Base-by-base conservation (phyloP, 2,888 invertebrate species). In the Nephrotoma guestfalica region DNA sequence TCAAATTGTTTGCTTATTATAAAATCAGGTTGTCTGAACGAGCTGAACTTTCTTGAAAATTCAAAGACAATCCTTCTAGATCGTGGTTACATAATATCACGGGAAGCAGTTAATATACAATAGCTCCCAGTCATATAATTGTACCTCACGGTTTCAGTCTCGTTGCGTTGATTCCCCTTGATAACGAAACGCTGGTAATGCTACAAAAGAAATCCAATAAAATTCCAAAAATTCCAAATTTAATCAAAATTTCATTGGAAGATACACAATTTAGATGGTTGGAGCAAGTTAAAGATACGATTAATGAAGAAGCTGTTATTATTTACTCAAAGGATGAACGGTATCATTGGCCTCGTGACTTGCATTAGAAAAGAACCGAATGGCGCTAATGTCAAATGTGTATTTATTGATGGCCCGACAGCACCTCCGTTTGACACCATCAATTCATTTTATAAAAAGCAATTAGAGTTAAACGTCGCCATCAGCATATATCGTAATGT, bases 271-370 rank as follows among this genome's bases (percentile, higher is more conserved):
- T 90, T 30, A 87, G 89, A 4, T 92, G 92, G 92, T 87, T 92
- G 6, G 87, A 88, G 5, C 87, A 89, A 47, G 88, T 90, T 2
- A 90, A 91, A 87, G 86, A 89, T 6, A 89, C 89, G 0, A 87
- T 91, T 0, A 86, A 87, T 30, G 90, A 89, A 86, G 89, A 88
- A 11, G 87, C 89, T 0, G 42, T 42, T 9, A 89, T 95, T 0
- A 92, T 96, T 0, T 90, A 96, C 18, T 92, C 94, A 0, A 94
- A 95, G 90, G 93, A 94, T 88, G 94, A 95, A 86, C 92, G 99
- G 99, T 13, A 92, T 98, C 0, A 90, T 97, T 40, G 99, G 99
- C n/a, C 91, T 98, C 86, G 94, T 96, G 0, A 97, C 97, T 89
- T 98, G 98, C 90, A 90, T 99, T 42, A 93, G 96, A 87, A 95